These are phyloP conservation scores for Chiridota heheva DNA, from an alignment of 35 echinoderm and acorn worm genomes.

Conservation along the genomic window DNA sequence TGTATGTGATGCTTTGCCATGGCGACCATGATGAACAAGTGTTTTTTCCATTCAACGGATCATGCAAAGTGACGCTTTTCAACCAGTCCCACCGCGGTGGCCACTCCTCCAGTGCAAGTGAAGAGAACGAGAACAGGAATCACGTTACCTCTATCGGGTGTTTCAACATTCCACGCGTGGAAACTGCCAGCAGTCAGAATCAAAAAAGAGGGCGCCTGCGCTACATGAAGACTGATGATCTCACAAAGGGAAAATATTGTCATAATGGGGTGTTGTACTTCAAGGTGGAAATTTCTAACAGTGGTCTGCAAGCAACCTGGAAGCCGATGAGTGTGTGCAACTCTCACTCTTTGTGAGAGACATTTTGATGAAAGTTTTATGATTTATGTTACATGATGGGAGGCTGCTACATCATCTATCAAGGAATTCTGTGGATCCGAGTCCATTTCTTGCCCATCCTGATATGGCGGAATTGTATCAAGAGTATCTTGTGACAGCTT, in stretches of 20 bases:
- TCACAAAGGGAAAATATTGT: slow-evolving; percentile 71
- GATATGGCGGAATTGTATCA: no score
- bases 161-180: slow-evolving; percentile 61
- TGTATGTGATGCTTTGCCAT: slow-evolving; percentile 77
- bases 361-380: no score
- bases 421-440: no score
- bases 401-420: no score
- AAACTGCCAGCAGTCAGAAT: slow-evolving; percentile 48
- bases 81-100: slow-evolving; percentile 44
- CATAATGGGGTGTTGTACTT: slow-evolving; percentile 53
- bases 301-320: no score
- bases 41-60: slow-evolving; percentile 76
- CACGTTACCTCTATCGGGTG: slow-evolving; percentile 65
- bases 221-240: slow-evolving; percentile 85
- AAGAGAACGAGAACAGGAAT: slow-evolving; percentile 1
- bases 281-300: slow-evolving; percentile 48
- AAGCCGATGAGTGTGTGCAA: no score
- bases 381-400: no score
- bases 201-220: slow-evolving; percentile 73
- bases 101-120: not conserved
- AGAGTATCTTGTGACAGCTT: no score
- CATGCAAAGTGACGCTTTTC: slow-evolving; percentile 70
- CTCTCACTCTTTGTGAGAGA: no score
- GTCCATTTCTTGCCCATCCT: no score
- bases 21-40: slow-evolving; percentile 66